Evolutionary conservation across 2,888 invertebrate species (phyloP).

Genomic region (Ferdinandea cuprea): DNA sequence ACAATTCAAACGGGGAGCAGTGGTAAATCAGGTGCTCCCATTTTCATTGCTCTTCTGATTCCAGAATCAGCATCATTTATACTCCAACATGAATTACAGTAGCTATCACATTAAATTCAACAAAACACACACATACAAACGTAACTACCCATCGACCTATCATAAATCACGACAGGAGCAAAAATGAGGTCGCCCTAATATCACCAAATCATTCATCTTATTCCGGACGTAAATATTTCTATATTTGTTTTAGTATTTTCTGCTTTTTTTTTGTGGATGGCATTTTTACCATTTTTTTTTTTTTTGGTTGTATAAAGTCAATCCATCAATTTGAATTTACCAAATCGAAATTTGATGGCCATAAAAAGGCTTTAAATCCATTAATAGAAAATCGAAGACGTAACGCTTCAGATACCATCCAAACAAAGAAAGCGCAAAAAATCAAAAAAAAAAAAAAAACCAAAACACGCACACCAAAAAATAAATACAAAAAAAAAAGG

Average conservation of each 20-base stretch:
- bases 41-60: too few species aligned
- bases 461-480: background rate
- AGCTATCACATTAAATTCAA: background rate
- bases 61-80: too few species aligned
- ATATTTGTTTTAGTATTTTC: conserved; percentile 24
- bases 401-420: conserved; percentile 32
- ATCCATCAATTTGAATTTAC: conserved; percentile 68
- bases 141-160: background rate
- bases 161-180: conserved; percentile 29
- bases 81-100: background rate
- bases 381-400: conserved; percentile 66
- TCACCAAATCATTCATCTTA: conserved; percentile 50
- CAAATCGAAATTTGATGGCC: conserved; percentile 65
- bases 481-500: conserved; percentile 27
- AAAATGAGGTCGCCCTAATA: conserved; percentile 24
- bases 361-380: conserved; percentile 69
- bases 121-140: background rate
- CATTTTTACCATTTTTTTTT: background rate
- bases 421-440: conserved; percentile 5
- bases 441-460: conserved; percentile 11
- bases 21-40: too few species aligned
- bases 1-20: too few species aligned
- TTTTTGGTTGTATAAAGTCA: background rate
- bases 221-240: conserved; percentile 34
- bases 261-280: background rate